Evolutionary conservation across 2,797 vertebrate genomes (phyloP).

Genomic region (Trematomus bernacchii): DNA sequence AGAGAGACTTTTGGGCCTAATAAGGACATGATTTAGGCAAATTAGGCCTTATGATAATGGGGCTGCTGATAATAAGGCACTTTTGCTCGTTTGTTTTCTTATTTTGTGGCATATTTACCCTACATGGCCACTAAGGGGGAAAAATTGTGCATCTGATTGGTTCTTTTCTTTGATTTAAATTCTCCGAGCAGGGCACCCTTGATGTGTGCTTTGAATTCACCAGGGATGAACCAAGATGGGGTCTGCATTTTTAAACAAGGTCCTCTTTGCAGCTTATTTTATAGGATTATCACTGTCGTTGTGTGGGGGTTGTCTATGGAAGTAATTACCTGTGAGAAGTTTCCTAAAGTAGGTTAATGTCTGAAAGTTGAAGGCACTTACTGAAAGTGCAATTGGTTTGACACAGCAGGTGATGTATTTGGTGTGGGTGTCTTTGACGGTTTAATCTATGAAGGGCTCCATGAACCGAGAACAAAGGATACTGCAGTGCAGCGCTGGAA

Average conservation of each 20-base stretch:
- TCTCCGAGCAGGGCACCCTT: conserved; percentile 57
- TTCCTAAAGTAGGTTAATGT: conserved; percentile 75
- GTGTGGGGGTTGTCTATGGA: conserved; percentile 48
- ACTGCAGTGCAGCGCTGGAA: neutral
- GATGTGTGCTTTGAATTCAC: conserved; percentile 78
- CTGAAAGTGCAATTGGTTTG: conserved; percentile 37
- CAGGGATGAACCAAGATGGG: conserved; percentile 75
- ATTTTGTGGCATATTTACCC: conserved; percentile 76
- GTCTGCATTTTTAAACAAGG: conserved; percentile 81
- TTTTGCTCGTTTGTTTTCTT: conserved; percentile 85
- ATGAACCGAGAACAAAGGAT: conserved; percentile 45
- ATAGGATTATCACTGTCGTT: conserved; percentile 58
- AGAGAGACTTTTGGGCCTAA: conserved; percentile 79
- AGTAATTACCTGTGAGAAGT: conserved; percentile 75
- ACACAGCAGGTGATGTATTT: conserved; percentile 45
- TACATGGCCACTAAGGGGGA: conserved; percentile 57
- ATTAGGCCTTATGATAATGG: conserved; percentile 85
- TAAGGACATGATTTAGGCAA: conserved; percentile 84
- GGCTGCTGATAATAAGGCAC: conserved; percentile 80
- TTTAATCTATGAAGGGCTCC: conserved; percentile 12
- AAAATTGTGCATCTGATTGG: conserved; percentile 66
- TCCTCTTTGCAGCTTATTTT: conserved; percentile 66
- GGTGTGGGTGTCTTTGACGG: conserved; percentile 8
- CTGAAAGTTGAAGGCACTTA: conserved; percentile 60
- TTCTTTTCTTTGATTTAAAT: conserved; percentile 77